Percentiles rank a stretch among this genome's conserved stretches.
Evolutionary conservation across 2,113 vertebrate species (phyloP).

Genomic region (Nerophis ophidion): DNA sequence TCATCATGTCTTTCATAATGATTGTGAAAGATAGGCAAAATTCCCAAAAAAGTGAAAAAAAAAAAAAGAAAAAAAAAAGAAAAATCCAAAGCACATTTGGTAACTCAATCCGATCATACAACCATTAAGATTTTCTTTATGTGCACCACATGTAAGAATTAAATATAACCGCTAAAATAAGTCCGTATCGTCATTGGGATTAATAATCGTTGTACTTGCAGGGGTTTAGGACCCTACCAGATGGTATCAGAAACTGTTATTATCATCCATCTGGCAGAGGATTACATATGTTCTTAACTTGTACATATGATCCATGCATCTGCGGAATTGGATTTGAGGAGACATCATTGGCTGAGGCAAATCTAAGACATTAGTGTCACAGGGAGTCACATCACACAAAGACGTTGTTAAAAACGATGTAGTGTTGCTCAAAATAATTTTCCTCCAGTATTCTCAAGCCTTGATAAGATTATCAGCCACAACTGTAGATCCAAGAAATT

Average conservation of each 20-base stretch:
- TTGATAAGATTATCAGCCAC: slow-evolving; percentile 2
- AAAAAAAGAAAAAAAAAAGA: slow-evolving; percentile 34
- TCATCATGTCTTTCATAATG: no score
- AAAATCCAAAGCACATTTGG: slow-evolving; percentile 51
- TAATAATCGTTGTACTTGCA: slow-evolving; percentile 42
- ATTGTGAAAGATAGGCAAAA: no score
- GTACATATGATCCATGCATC: slow-evolving; percentile 12
- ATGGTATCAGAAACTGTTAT: slow-evolving; percentile 51
- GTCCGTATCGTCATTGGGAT: slow-evolving; percentile 52
- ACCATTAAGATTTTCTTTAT: slow-evolving; percentile 61
- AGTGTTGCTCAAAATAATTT: background rate
- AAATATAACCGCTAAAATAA: slow-evolving; percentile 35
- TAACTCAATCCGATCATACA: slow-evolving; percentile 52
- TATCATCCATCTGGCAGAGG: slow-evolving; percentile 42
- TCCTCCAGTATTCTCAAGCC: background rate
- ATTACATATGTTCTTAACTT: slow-evolving; percentile 48
- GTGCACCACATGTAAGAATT: slow-evolving; percentile 32
- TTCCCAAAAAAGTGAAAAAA: background rate
- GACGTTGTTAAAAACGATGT: background rate
- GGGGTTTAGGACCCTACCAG: slow-evolving; percentile 53
- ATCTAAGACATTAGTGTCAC: slow-evolving; percentile 16
- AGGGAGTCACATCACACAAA: slow-evolving; percentile 5
- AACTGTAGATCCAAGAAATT: slow-evolving; percentile 5
- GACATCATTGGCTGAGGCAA: slow-evolving; percentile 17
- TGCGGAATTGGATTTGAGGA: slow-evolving; percentile 16